phyloP scores from a whole-genome alignment of 1,140 invertebrate genomes.

The Microvelia longipes region DNA sequence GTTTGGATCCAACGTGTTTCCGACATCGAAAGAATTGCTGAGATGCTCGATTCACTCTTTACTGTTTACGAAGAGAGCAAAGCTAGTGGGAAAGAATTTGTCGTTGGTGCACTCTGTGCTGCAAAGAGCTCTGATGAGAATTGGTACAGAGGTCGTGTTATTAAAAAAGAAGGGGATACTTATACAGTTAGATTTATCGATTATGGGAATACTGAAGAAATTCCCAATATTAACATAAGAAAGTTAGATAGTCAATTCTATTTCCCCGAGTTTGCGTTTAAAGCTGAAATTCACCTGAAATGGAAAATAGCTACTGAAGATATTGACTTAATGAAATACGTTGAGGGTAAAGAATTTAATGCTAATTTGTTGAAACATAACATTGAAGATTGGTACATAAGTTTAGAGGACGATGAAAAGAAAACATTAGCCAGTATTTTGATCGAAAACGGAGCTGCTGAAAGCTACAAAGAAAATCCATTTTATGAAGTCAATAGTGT shows the following conservation, averaged over 20 bases:
- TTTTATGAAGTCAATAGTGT: conserved; percentile 5
- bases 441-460: neutral
- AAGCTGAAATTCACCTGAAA: conserved; percentile 29
- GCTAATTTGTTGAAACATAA: conserved; percentile 27
- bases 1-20: conserved; percentile 41
- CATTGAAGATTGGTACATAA: conserved; percentile 22
- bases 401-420: conserved; percentile 5
- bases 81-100: conserved; percentile 22
- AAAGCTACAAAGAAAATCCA: neutral
- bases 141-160: conserved; percentile 31
- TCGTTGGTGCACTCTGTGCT: conserved; percentile 36
- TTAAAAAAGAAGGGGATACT: neutral
- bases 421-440: conserved; percentile 8
- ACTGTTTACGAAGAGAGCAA: conserved; percentile 38
- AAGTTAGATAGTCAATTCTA: conserved; percentile 38
- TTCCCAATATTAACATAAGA: conserved; percentile 21
- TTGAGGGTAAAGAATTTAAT: conserved; percentile 22
- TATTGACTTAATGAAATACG: conserved; percentile 20
- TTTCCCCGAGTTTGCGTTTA: conserved; percentile 35
- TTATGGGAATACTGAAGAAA: conserved; percentile 35
- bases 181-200: conserved; percentile 34
- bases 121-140: conserved; percentile 41
- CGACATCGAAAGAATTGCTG: conserved; percentile 30
- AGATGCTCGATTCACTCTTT: conserved; percentile 36
- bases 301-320: conserved; percentile 28